A percentile compares a stretch with the other conserved stretches of the same genome.
phyloP scores from a whole-genome alignment of 2,113 vertebrate species.

The Pleuronectes platessa region DNA sequence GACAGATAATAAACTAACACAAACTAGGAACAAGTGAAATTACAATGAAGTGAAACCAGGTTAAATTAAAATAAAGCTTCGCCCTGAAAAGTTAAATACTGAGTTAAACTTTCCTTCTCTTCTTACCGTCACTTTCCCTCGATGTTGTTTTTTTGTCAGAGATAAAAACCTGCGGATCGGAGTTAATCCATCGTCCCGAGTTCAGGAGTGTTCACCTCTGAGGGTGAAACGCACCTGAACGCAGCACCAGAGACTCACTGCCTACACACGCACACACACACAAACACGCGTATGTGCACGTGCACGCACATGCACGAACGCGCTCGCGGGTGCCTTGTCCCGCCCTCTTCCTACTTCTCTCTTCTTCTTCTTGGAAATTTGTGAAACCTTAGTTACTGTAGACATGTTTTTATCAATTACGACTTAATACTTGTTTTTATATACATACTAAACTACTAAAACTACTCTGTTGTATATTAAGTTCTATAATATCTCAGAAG shows the following conservation, averaged over 20 bases:
- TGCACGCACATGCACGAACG: background rate
- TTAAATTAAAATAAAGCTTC: too few relatives aligned
- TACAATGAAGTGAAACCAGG: background rate
- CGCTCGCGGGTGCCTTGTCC: slow-evolving; percentile 5
- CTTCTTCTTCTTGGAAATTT: background rate
- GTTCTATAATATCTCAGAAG: too few relatives aligned
- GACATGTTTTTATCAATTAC: background rate
- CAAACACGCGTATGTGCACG: background rate
- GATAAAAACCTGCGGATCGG: background rate
- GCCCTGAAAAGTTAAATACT: background rate
- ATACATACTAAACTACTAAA: background rate
- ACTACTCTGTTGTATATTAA: too few relatives aligned
- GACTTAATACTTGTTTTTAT: background rate
- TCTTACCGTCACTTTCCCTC: slow-evolving; percentile 51
- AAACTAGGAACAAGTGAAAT: background rate
- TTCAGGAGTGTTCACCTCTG: slow-evolving; percentile 31
- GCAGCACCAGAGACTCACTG: background rate
- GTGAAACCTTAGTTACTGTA: background rate
- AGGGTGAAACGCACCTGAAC: slow-evolving; percentile 56
- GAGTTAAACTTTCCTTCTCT: background rate
- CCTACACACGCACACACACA: background rate
- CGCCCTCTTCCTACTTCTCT: slow-evolving; percentile 47
- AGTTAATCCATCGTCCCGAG: slow-evolving; percentile 44
- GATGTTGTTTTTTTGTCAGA: background rate
- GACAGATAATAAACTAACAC: background rate